phyloP scores from a whole-genome alignment of 2,888 invertebrate genomes.

The Drosophila paramelanica region DNA sequence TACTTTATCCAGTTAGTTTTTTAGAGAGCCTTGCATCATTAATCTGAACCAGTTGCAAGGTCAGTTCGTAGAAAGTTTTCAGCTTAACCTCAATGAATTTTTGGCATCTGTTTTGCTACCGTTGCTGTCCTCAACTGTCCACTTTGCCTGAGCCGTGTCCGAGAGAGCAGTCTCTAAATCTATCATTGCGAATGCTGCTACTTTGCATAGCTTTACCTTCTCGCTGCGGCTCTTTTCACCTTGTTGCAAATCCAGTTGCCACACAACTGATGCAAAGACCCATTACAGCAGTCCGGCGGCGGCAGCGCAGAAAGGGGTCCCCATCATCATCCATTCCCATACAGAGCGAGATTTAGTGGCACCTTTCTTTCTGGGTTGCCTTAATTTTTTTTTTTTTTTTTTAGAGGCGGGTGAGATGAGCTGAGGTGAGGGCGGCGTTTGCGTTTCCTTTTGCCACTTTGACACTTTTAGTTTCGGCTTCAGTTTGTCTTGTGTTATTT shows the following conservation, averaged over 20 bases:
- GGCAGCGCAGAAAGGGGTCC: conserved; percentile 7
- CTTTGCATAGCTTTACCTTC: conserved; percentile 36
- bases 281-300: conserved; percentile 10
- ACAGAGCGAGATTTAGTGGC: conserved; percentile 57
- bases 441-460: conserved; percentile 68
- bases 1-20: conserved; percentile 1
- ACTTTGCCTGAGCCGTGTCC: conserved; percentile 11
- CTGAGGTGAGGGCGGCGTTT: conserved; percentile 6
- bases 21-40: conserved; percentile 15
- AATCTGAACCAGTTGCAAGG: conserved; percentile 35
- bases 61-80: conserved; percentile 25
- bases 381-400: conserved; percentile 15
- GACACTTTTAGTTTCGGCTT: conserved; percentile 74
- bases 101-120: conserved; percentile 30
- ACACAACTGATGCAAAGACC: conserved; percentile 7
- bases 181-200: conserved; percentile 30
- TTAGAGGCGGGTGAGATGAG: conserved; percentile 4
- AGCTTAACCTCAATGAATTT: conserved; percentile 34
- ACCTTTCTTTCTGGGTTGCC: conserved; percentile 33
- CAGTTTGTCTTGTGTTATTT: conserved; percentile 41
- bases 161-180: conserved; percentile 37
- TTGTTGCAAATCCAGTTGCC: conserved; percentile 30
- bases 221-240: conserved; percentile 19
- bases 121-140: neutral
- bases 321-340: conserved; percentile 35